phyloP scores from a whole-genome alignment of 2,113 vertebrate species.

The Phoenicopterus ruber region DNA sequence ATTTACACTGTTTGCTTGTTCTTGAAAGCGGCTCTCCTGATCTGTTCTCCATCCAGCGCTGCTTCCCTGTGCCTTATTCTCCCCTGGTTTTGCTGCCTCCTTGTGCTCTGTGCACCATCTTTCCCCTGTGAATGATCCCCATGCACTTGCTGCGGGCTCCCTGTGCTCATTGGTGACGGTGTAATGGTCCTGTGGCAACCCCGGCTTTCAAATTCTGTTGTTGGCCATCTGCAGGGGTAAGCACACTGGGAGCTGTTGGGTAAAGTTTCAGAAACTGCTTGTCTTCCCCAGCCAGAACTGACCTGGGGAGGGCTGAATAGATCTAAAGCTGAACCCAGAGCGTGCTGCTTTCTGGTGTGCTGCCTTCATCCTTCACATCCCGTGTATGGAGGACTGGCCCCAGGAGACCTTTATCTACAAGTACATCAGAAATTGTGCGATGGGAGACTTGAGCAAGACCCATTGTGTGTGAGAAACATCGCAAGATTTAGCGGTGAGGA shows the following conservation, averaged over 20 bases:
- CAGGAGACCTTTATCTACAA: neutral
- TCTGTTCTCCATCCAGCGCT: neutral
- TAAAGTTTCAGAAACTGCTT: neutral
- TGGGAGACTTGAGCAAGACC: neutral
- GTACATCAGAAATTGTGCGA: neutral
- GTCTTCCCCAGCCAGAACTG: neutral
- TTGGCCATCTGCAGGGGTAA: neutral
- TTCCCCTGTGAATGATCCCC: neutral
- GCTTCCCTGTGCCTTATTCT: neutral
- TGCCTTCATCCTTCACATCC: accelerated
- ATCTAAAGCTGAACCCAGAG: neutral
- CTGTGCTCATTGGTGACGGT: neutral
- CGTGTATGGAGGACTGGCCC: neutral
- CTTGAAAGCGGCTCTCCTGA: neutral
- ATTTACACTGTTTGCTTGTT: neutral
- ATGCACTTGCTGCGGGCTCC: accelerated
- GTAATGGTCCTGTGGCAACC: neutral
- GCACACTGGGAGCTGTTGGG: neutral
- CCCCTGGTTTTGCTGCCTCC: neutral
- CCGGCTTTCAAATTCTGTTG: neutral
- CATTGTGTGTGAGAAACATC: neutral
- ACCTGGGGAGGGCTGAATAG: neutral
- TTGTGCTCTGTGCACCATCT: neutral
- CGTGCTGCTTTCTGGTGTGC: neutral
- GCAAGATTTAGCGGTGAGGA: neutral